Base-by-base conservation (phyloP, 2,888 invertebrate species). In the Chrysotoxum bicinctum region DNA sequence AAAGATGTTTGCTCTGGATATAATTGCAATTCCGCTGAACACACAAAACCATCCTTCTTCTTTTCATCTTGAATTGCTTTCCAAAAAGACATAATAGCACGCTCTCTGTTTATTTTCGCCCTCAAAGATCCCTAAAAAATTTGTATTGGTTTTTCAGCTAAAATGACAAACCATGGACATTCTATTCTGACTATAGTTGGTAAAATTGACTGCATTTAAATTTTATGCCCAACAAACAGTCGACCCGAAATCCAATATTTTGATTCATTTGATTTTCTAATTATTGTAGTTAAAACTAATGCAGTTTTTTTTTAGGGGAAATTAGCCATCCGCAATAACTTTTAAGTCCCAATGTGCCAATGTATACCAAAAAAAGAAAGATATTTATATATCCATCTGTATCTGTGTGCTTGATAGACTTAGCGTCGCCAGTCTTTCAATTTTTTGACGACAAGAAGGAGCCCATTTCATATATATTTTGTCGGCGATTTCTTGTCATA, bases 371-470 rank as follows among this genome's bases (percentile, higher is more conserved):
- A 3, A 26, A 35, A 35, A 35, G 12, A 35, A 7, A 12, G 0
- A 12, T 3, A 12, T 35, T 32, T 9, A 32, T 32, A n/a, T 26
- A 26, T 26, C 0, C 5, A 37, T 37, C 37, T 37, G 37, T 37
- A 37, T 35, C 12, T 12, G 40, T 52, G 56, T 54, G 54, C 19
- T 35, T n/a, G 19, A 74, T 64, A 74, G 78, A 83, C 83, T 50
- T 26, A 23, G 64, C 50, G 83, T 74, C 69, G 74, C 79, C 79
- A 75, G 64, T 79, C 35, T 50, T 75, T 69, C 32, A 79, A 40
- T 45, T 45, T 19, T 45, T 10, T 45, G 45, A 45, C 43, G 68
- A 69, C 73, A 19, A 32, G 16, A 19, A 43, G 48, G 48, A 73
- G 60, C 64, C 52, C 30, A 70, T 64, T 64, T 43, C 50, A 64